Evolutionary conservation across 1,140 invertebrate genomes (phyloP), one percentile per base, ranked within the genome.

Genomic region (Caenorhabditis latens): DNA sequence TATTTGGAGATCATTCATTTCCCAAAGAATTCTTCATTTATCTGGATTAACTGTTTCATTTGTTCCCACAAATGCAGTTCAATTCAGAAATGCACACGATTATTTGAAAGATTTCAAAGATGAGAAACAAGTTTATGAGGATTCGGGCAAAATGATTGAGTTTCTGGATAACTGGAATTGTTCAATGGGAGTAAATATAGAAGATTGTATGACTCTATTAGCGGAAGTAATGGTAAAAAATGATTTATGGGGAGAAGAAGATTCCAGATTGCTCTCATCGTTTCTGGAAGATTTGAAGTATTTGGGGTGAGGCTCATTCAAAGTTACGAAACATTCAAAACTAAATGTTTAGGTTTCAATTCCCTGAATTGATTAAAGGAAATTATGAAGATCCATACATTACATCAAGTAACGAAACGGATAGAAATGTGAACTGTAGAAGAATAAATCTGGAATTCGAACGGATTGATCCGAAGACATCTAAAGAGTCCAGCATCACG

Each of bases 21-120:
- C 67, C 3, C 89, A 87, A 43, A 91, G 85, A 85, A 82, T 85
- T 16, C 87, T 90, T 61, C 90, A 85, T 89, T 85, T 84, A 63
- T 83, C 82, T 63, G 89, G 84, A 63, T 55, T 84, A 65, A 71
- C 53, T 48, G 58, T 89, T 24, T 83, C 75, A 16, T 89, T 89
- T 48, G 87, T 86, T 14, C 88, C 88, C 0, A 63, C 57, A 40
- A 89, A 89, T 40, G 88, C 88, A 7, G 58, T 88, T 40, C 88
- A 89, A 75, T 43, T 85, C 14, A 50, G 88, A 43, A 89, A 89
- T 58, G 50, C 65, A 43, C 88, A 89, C 24, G 53, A 83, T 53
- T 89, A 89, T 86, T 86, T 89, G 67, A 79, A 79, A 7, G 87
- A 89, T 82, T 89, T 89, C 46, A 61, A 88, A 19, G 63, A 87